These are phyloP conservation scores for Dromococcyx pavoninus DNA, from an alignment of 2,797 vertebrate genomes.

Conservation along the genomic window DNA sequence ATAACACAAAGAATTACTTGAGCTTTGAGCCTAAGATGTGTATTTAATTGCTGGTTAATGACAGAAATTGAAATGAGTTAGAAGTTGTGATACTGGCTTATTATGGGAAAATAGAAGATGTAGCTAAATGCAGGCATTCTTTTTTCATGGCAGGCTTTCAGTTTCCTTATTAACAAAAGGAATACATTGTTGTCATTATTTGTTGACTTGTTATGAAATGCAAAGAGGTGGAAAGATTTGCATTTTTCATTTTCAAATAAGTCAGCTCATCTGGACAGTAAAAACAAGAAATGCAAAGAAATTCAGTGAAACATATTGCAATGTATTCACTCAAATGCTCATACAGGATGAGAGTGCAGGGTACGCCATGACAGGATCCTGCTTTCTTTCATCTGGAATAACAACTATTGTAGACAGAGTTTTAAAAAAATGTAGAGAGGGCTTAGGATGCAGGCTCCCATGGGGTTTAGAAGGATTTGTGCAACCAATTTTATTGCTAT, in stretches of 20 bases:
- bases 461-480: neutral
- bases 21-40: neutral
- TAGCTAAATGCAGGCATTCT: neutral
- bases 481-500: neutral
- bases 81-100: neutral
- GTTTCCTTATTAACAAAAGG: neutral
- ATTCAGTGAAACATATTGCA: neutral
- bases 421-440: neutral
- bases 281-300: neutral
- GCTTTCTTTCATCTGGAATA: neutral
- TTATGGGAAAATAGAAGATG: neutral
- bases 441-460: neutral
- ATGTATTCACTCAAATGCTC: neutral
- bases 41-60: neutral
- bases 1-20: neutral
- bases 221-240: neutral
- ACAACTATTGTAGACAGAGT: neutral
- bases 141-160: neutral
- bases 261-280: neutral
- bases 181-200: neutral
- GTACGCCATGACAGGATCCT: neutral
- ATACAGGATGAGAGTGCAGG: neutral
- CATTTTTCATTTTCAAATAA: neutral
- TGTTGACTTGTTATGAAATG: neutral
- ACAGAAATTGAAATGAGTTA: neutral